Percentiles rank a stretch among this genome's conserved stretches.
These are phyloP conservation scores for Cryptocephalus moraei DNA, from an alignment of 2,888 invertebrate genomes.

Conservation along the genomic window DNA sequence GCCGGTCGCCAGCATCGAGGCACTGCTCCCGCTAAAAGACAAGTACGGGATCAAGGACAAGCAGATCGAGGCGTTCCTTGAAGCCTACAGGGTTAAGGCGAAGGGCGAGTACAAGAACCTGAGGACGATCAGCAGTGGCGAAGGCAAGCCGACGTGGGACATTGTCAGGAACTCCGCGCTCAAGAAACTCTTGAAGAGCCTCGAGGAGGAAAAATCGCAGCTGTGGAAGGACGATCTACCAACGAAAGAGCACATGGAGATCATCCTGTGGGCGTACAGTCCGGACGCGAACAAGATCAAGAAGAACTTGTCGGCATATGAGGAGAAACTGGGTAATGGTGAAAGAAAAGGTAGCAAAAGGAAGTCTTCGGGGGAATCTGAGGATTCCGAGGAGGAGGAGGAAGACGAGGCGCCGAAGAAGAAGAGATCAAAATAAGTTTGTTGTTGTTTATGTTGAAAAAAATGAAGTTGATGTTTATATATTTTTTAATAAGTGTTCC, in stretches of 20 bases:
- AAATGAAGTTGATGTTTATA: too few relatives aligned
- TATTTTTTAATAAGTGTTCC: too few relatives aligned
- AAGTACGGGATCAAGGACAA: constrained; percentile 42
- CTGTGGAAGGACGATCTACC: constrained; percentile 59
- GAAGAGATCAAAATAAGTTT: constrained; percentile 9
- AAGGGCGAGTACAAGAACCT: constrained; percentile 66
- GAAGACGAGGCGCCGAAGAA: constrained; percentile 31
- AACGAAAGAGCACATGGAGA: constrained; percentile 53
- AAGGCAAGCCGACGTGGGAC: constrained; percentile 59
- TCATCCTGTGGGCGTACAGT: constrained; percentile 69
- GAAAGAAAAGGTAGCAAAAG: constrained; percentile 21
- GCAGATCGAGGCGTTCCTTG: constrained; percentile 44
- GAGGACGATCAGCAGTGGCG: constrained; percentile 48
- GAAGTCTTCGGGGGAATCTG: constrained; percentile 22
- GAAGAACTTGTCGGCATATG: constrained; percentile 41
- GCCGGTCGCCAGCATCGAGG: constrained; percentile 47
- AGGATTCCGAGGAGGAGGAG: constrained; percentile 13
- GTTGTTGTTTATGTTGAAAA: too few relatives aligned
- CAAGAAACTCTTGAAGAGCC: constrained; percentile 44
- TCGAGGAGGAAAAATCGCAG: constrained; percentile 51
- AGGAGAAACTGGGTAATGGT: constrained; percentile 35
- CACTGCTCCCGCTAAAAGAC: constrained; percentile 44
- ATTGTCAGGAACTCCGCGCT: constrained; percentile 58
- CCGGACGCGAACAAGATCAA: constrained; percentile 60
- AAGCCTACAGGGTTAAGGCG: constrained; percentile 50